A percentile compares a stretch with the other conserved stretches of the same genome.
Conservation (phyloP, 2,888 invertebrate species). For the Chirona hameri region DNA sequence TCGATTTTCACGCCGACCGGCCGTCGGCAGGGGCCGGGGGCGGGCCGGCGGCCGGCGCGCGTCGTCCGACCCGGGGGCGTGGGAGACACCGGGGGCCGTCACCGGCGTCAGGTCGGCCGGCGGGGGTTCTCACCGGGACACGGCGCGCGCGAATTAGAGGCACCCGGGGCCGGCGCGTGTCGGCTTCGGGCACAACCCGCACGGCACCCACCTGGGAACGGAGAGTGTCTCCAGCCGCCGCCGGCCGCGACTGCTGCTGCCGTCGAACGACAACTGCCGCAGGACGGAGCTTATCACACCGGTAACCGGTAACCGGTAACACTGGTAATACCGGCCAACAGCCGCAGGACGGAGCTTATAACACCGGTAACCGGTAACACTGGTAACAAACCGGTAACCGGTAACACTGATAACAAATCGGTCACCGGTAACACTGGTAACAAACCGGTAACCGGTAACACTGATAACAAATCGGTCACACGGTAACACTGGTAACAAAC, state of each 20-base stretch:
- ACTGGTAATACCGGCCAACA: no score
- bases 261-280: neutral
- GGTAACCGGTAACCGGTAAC: no score
- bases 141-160: neutral
- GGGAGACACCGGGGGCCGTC: neutral
- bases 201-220: neutral
- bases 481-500: no score
- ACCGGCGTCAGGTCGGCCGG: neutral
- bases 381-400: no score
- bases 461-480: no score
- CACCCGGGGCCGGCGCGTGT: neutral
- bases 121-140: conserved; percentile 3
- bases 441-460: no score
- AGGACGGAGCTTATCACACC: no score
- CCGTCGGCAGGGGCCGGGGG: neutral
- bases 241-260: neutral
- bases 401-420: no score
- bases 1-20: neutral
- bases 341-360: no score
- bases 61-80: neutral
- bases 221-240: neutral
- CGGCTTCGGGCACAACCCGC: neutral
- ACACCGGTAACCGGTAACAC: no score
- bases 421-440: no score
- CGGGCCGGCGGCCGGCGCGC: neutral